A percentile compares a stretch with the other conserved stretches of the same genome.
phyloP scores from a whole-genome alignment of 2,113 vertebrate species.

The Chamaea fasciata region DNA sequence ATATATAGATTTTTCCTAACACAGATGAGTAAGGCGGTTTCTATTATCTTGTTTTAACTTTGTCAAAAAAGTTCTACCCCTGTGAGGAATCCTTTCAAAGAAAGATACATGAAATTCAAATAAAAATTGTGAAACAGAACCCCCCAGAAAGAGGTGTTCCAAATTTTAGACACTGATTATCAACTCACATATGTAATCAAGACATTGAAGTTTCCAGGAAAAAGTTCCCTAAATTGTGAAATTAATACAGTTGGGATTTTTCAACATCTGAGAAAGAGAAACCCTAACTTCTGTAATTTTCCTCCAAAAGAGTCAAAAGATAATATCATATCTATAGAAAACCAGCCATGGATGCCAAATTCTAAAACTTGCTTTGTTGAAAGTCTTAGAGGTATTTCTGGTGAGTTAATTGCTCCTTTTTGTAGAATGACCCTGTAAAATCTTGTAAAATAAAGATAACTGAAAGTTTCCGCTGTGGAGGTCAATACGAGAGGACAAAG shows the following conservation, averaged over 20 bases:
- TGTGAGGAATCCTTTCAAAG: background rate
- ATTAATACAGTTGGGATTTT: rapidly evolving
- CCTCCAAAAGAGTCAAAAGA: background rate
- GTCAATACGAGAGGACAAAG: background rate
- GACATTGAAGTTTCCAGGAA: background rate
- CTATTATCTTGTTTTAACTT: background rate
- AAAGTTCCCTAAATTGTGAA: background rate
- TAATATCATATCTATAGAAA: background rate
- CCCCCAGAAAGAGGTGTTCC: background rate
- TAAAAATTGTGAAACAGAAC: background rate
- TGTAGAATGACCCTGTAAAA: background rate
- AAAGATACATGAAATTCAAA: background rate
- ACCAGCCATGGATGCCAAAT: background rate
- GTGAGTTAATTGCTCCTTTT: background rate
- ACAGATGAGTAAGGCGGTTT: background rate
- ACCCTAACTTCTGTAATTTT: background rate
- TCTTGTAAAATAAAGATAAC: background rate
- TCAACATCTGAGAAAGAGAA: background rate
- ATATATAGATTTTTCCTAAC: background rate
- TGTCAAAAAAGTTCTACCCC: background rate
- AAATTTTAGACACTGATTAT: background rate
- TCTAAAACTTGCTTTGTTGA: background rate
- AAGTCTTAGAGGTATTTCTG: background rate
- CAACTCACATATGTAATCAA: background rate
- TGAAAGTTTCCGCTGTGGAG: background rate